phyloP scores from a whole-genome alignment of 2,113 vertebrate species.

The Motacilla alba region DNA sequence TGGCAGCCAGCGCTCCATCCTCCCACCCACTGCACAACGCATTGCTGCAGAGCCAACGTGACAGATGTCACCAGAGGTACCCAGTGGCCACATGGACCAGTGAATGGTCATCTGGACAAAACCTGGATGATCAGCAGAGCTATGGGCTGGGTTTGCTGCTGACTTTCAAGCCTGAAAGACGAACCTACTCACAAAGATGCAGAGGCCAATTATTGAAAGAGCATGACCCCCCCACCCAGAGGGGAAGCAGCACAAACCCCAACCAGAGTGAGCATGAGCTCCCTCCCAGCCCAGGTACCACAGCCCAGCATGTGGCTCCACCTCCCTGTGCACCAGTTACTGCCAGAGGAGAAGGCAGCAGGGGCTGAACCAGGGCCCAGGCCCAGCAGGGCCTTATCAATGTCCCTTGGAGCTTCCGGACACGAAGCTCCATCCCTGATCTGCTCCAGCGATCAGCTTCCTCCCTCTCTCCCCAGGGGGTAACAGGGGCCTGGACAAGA shows the following conservation, averaged over 20 bases:
- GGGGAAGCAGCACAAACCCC: background rate
- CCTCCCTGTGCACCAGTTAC: background rate
- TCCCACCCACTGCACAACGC: too few species aligned
- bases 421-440: background rate
- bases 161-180: background rate
- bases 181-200: background rate
- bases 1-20: background rate
- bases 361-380: background rate
- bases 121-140: background rate
- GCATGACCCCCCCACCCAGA: background rate
- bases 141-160: background rate
- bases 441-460: background rate
- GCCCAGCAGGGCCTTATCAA: background rate
- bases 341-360: background rate
- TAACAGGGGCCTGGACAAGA: background rate
- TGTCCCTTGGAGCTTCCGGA: background rate
- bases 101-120: background rate
- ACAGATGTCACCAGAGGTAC: background rate
- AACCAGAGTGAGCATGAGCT: fast-evolving
- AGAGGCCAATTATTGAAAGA: background rate
- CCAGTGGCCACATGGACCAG: background rate
- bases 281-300: background rate
- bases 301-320: fast-evolving
- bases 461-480: background rate
- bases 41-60: background rate